Conservation (phyloP, 2,797 vertebrate genomes). For the Falco cherrug region DNA sequence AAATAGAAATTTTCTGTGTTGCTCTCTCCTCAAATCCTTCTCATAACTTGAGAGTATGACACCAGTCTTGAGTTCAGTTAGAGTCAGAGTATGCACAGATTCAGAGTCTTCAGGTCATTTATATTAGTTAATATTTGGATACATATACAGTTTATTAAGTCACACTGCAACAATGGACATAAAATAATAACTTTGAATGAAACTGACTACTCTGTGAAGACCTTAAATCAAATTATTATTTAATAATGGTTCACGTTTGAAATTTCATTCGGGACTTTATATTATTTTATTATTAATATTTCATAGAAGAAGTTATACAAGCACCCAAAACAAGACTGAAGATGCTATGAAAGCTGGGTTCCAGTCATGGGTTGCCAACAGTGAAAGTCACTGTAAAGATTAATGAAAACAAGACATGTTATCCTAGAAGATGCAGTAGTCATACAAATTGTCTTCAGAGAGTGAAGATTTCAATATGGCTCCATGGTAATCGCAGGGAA, state of each 20-base stretch:
- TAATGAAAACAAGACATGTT: neutral
- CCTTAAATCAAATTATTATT: neutral
- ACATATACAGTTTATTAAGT: neutral
- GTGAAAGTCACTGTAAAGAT: neutral
- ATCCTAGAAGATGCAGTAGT: neutral
- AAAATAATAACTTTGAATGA: neutral
- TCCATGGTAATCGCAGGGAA: constrained; percentile 40
- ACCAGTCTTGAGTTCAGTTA: neutral
- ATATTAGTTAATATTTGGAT: neutral
- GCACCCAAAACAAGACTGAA: neutral
- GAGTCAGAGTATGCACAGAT: neutral
- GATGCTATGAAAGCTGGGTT: neutral
- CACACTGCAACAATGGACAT: neutral
- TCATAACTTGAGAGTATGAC: neutral
- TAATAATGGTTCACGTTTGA: neutral
- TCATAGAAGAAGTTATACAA: neutral
- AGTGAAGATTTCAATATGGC: constrained; percentile 2
- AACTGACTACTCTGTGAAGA: neutral
- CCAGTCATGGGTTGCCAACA: neutral
- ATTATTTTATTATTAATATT: neutral
- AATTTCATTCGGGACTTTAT: neutral
- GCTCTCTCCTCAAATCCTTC: neutral
- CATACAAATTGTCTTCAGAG: constrained; percentile 33
- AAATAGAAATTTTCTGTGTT: neutral
- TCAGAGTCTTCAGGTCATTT: neutral